A percentile compares a stretch with the other conserved stretches of the same genome.
Evolutionary conservation across 2,797 vertebrate genomes (phyloP).

Genomic region (Trachops cirrhosus): DNA sequence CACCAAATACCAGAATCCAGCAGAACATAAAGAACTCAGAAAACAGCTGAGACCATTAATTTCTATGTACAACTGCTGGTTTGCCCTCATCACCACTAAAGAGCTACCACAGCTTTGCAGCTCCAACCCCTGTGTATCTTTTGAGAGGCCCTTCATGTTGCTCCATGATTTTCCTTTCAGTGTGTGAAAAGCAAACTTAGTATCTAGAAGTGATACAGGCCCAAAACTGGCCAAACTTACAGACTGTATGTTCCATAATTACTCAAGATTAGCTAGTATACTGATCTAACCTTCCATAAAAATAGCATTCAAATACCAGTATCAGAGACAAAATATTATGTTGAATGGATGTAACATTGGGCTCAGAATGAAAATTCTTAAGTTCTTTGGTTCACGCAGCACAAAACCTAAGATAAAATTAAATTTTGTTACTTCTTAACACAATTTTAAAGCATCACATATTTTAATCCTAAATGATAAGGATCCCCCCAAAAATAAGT

Average conservation of each 20-base stretch:
- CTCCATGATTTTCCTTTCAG: neutral
- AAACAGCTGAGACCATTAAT: neutral
- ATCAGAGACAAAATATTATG: conserved; percentile 11
- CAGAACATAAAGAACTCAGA: neutral
- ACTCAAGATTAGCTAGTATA: neutral
- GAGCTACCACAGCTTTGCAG: neutral
- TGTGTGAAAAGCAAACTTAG: neutral
- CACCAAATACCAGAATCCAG: neutral
- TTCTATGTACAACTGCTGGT: neutral
- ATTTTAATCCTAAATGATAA: conserved; percentile 26
- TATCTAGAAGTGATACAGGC: neutral
- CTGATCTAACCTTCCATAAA: neutral
- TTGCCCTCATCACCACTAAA: neutral
- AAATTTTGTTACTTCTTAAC: neutral
- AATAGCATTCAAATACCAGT: neutral
- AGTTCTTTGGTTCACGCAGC: neutral
- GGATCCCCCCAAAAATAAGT: neutral
- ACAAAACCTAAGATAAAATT: conserved; percentile 1
- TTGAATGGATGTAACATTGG: neutral
- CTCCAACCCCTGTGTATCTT: neutral
- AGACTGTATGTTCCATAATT: neutral
- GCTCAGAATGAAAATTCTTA: neutral
- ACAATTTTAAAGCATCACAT: neutral
- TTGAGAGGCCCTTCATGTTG: neutral
- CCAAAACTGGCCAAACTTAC: neutral